Evolutionary conservation across 2,113 vertebrate species (phyloP).

Genomic region (Chauna torquata): DNA sequence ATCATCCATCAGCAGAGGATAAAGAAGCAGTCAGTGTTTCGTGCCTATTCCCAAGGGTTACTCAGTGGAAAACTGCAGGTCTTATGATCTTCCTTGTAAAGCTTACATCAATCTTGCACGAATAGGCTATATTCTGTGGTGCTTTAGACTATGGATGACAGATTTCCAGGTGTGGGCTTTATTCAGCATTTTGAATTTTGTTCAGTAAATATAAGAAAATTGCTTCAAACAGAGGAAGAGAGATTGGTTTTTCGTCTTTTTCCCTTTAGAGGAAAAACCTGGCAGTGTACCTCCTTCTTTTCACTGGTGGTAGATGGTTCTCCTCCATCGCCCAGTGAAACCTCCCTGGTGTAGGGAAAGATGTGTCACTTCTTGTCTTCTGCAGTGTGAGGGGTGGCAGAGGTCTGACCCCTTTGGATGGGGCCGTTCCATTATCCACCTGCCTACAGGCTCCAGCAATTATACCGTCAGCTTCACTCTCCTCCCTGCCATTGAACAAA

Average conservation of each 20-base stretch:
- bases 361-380: not conserved
- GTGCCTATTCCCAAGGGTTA: not conserved
- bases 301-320: not conserved
- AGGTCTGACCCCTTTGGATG: not conserved
- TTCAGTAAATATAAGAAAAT: not conserved
- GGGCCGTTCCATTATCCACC: not conserved
- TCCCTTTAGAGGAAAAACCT: not conserved
- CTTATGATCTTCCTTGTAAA: not conserved
- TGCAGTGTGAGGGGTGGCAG: not conserved
- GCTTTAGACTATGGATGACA: not conserved
- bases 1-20: constrained; percentile 12
- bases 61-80: not conserved
- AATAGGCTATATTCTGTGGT: not conserved
- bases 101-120: not conserved
- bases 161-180: not conserved
- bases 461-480: not conserved
- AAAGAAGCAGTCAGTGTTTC: not conserved
- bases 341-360: not conserved
- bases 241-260: not conserved
- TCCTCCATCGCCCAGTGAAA: not conserved
- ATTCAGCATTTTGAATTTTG: not conserved
- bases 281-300: not conserved
- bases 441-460: not conserved
- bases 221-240: not conserved
- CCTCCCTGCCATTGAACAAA: not conserved